phyloP scores from a whole-genome alignment of 2,113 vertebrate species.

The Muntiacus reevesi region DNA sequence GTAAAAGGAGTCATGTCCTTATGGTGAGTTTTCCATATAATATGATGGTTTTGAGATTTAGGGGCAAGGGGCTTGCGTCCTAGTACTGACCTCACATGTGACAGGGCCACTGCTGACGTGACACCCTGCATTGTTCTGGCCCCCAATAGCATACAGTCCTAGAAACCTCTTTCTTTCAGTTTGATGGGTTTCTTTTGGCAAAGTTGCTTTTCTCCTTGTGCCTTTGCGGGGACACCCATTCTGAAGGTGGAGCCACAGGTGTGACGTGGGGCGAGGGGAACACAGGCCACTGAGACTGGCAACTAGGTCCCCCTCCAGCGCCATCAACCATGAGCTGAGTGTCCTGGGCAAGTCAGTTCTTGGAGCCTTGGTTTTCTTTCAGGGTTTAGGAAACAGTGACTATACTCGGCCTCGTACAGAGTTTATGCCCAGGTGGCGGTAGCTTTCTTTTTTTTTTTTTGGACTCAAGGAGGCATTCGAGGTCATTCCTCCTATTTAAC shows the following conservation, averaged over 20 bases:
- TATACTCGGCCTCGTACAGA: rapidly evolving
- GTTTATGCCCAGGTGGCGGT: background rate
- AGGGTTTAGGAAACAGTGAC: background rate
- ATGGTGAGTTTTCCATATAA: background rate
- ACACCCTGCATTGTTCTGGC: background rate
- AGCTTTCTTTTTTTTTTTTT: background rate
- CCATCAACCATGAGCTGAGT: rapidly evolving
- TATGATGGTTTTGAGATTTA: background rate
- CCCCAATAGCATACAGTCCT: background rate
- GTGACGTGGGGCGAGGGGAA: rapidly evolving
- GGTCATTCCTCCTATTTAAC: background rate
- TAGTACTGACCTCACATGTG: background rate
- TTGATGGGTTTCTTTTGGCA: background rate
- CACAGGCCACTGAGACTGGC: too few species aligned
- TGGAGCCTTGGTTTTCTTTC: background rate
- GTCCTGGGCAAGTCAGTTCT: background rate
- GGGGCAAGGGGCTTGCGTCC: background rate
- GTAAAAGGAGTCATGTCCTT: background rate
- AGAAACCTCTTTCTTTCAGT: background rate
- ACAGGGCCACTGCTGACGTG: background rate
- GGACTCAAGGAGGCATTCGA: background rate
- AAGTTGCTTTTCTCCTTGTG: background rate
- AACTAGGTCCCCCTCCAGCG: rapidly evolving
- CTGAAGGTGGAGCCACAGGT: background rate
- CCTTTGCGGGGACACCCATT: background rate